phyloP scores from a whole-genome alignment of 2,888 invertebrate species.

The Tachystola acroxantha region DNA sequence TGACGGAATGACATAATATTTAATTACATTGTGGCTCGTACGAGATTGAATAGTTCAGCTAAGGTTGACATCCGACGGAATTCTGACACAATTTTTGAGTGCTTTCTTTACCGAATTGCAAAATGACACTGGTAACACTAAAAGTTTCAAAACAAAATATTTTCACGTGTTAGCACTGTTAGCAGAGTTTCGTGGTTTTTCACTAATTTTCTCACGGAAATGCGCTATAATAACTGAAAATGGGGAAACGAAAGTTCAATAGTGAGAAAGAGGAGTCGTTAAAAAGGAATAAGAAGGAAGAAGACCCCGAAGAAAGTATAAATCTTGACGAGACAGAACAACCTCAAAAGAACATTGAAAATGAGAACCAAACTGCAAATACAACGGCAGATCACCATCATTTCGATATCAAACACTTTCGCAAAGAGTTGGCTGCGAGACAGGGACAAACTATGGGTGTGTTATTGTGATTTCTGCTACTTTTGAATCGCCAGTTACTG shows the following conservation, averaged over 20 bases:
- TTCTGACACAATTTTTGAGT: too few species aligned
- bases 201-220: background rate
- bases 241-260: constrained; percentile 62
- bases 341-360: constrained; percentile 37
- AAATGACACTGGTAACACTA: too few species aligned
- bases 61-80: too few species aligned
- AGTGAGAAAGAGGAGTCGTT: constrained; percentile 24
- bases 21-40: too few species aligned
- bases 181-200: too few species aligned
- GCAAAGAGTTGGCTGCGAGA: constrained; percentile 71
- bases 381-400: background rate
- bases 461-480: constrained; percentile 11
- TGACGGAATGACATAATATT: too few species aligned
- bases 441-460: constrained; percentile 78
- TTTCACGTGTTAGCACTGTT: too few species aligned
- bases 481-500: background rate
- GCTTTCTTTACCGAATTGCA: too few species aligned
- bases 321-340: constrained; percentile 28
- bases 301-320: constrained; percentile 21
- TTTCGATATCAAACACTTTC: constrained; percentile 80
- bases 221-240: constrained; percentile 18
- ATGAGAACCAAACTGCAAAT: constrained; percentile 3
- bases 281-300: constrained; percentile 40
- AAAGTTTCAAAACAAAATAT: too few species aligned
- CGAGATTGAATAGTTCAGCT: too few species aligned